Evolutionary conservation across 2,113 vertebrate species (phyloP), one percentile per base, ranked within the genome.

Genomic region (Rhinopomastus cyanomelas): DNA sequence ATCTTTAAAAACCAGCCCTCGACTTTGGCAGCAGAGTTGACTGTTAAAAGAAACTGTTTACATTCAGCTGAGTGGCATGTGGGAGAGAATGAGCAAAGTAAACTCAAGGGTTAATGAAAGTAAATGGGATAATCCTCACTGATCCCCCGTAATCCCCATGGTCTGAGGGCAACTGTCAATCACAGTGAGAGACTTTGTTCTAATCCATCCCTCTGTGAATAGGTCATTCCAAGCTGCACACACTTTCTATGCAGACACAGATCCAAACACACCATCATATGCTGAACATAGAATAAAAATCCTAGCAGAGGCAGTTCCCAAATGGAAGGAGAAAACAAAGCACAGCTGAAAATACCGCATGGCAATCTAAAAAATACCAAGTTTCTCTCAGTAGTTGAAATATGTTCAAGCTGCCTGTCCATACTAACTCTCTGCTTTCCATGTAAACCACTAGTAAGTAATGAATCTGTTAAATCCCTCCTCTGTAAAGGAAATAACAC

Each of bases 101-200:
- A 97, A 97, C 96, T 94, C 85, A 95, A 93, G 96, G 96, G 94
- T 96, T 97, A 97, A 96, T 93, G 96, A 97, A 97, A 97, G 95
- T 97, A 96, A 97, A 96, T 30, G 90, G 97, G 96, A 94, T 97
- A 96, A 97, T 97, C 97, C 96, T 57, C 77, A 77, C 81, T 97
- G 97, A 97, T 97, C 96, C 96, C 81, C 85, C 81, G 57, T 97
- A 97, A 97, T 96, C 96, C 96, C 92, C 85, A 49, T 4, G 83
- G 96, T 95, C 96, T 95, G 94, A 97, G 96, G 94, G 93, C 65
- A 71, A 79, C 96, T 97, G 97, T 97, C 98, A 97, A 95, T 97
- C 97, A 96, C 61, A 7, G 8, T 59, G 20, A 56, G 57, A 92
- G 81, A 87, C 56, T 76, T 87, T 95, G 95, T 93, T 81, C 93